Conservation (phyloP, 2,113 vertebrate species). For the Tachysurus vachellii region DNA sequence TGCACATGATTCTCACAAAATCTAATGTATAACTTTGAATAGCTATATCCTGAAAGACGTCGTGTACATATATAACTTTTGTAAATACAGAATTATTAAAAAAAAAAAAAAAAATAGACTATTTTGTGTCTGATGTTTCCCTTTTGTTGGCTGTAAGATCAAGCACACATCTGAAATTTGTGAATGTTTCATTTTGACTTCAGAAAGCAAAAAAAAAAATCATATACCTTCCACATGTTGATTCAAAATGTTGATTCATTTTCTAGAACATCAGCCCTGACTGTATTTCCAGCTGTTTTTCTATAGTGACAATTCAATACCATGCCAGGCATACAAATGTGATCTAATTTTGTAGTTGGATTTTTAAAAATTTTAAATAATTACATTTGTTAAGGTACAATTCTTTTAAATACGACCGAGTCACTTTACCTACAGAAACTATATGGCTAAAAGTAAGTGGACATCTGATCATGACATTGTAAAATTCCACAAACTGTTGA, state of each 20-base stretch:
- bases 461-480: not conserved
- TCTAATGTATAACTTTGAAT: conserved; percentile 42
- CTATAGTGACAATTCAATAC: not conserved
- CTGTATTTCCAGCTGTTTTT: not conserved
- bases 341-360: too few relatives aligned
- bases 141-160: not conserved
- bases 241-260: not conserved
- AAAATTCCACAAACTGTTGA: too few relatives aligned
- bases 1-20: conserved; percentile 10
- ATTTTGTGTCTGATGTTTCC: conserved; percentile 37
- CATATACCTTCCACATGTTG: not conserved
- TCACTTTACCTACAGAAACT: too few relatives aligned
- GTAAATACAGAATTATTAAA: conserved; percentile 57
- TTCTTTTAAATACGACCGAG: too few relatives aligned
- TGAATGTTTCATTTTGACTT: not conserved
- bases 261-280: not conserved
- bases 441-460: too few relatives aligned
- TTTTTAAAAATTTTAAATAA: too few relatives aligned
- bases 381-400: too few relatives aligned
- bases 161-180: not conserved
- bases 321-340: too few relatives aligned
- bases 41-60: conserved; percentile 38
- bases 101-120: conserved; percentile 18
- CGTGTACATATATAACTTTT: conserved; percentile 50
- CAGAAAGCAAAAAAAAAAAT: not conserved